Percentiles rank a stretch among this genome's conserved stretches.
phyloP scores from a whole-genome alignment of 1,140 invertebrate genomes.

The Pseudomyrmex pallidus region DNA sequence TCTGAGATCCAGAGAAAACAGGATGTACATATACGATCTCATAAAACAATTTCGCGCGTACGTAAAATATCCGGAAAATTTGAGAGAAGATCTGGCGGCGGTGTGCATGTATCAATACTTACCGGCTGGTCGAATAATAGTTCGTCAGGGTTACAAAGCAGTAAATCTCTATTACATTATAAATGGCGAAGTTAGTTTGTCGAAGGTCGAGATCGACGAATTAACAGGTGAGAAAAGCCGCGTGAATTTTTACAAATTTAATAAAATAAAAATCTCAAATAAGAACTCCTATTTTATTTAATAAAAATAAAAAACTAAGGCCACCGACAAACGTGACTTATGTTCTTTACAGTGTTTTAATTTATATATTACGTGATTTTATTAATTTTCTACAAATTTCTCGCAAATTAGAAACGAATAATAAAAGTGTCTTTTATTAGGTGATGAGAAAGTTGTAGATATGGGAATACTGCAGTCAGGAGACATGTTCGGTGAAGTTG shows the following conservation, averaged over 20 bases:
- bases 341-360: not conserved
- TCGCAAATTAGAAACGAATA: not conserved
- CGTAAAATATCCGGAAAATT: constrained; percentile 80
- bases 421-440: constrained; percentile 59
- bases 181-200: constrained; percentile 85
- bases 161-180: constrained; percentile 87
- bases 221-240: constrained; percentile 76
- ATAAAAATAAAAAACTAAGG: too few relatives aligned
- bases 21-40: constrained; percentile 66
- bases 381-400: not conserved
- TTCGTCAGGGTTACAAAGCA: constrained; percentile 86
- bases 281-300: not conserved
- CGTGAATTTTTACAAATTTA: not conserved
- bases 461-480: constrained; percentile 80
- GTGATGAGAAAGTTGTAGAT: constrained; percentile 65
- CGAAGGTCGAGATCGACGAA: constrained; percentile 84
- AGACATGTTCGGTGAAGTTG: constrained; percentile 88
- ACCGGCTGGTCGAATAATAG: constrained; percentile 85
- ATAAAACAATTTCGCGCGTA: constrained; percentile 72
- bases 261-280: not conserved
- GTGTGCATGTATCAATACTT: constrained; percentile 87
- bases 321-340: too few relatives aligned
- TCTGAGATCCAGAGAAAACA: constrained; percentile 65
- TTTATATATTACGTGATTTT: not conserved
- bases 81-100: constrained; percentile 85